Base-by-base conservation (phyloP, 1,140 invertebrate genomes). In the Polyergus mexicanus region DNA sequence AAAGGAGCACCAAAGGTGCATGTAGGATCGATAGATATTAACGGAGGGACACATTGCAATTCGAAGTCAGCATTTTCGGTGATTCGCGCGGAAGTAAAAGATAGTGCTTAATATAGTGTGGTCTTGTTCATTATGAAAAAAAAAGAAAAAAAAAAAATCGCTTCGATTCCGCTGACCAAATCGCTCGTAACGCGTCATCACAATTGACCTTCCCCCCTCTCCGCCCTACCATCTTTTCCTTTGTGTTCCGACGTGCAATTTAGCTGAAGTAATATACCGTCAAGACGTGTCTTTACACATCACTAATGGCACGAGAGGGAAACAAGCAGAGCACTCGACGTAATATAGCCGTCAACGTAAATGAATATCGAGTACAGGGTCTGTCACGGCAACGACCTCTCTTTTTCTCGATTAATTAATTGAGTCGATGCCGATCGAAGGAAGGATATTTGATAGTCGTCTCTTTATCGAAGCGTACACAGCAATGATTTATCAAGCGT, bases 31-130 rank as follows among this genome's bases (percentile, higher is more conserved):
- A 16, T 25, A 28, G 25, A 83, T 74, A 83, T 83, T 83, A 83
- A 83, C 74, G 78, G 38, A 38, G 16, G 16, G 54, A 83, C 28
- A 83, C 68, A 38, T 83, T 68, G 60, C 38, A 58, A 58, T 72
- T 60, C 68, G 38, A 81, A 81, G 78, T 81, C 78, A 81, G 78
- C 78, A n/a, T 83, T 83, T 83, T 83, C 78, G 68, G 25, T 56
- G 54, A 72, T 58, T 72, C 54, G 38, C 5, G n/a, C 16, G 63
- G 13, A 62, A 3, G 44, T 84, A 84, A 89, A 66, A 87, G 78
- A 89, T 89, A 76, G 65, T 69, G 71, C 85, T 88, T 86, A 89
- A 89, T 89, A 89, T 71, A 89, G 72, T 47, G 72, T 69, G 65
- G 62, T 83, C 54, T 47, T 44, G 68, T 69, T 60, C 25, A 68